Evolutionary conservation across 1,140 invertebrate genomes (phyloP).

Genomic region (fruit fly (Drosophila melanogaster)): Release_6_plus_ISO1_MT NT_033779.5:2857501-2858000

Average conservation of each 20-base stretch:
- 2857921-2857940: not conserved
- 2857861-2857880: too few relatives aligned
- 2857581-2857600: not conserved
- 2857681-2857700: not conserved
- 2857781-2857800: too few relatives aligned
- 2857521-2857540: constrained; percentile 16
- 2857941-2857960: not conserved
- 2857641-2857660: constrained; percentile 1
- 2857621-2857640: not conserved
- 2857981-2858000: not conserved
- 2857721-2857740: constrained; percentile 35
- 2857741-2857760: constrained; percentile 24
- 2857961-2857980: not conserved
- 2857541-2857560: not conserved
- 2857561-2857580: constrained; percentile 42
- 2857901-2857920: not conserved
- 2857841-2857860: too few relatives aligned
- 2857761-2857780: too few relatives aligned
- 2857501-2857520: constrained; percentile 1
- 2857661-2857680: constrained; percentile 10
- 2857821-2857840: too few relatives aligned
- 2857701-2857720: constrained; percentile 28
- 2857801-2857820: too few relatives aligned
- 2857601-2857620: not conserved
- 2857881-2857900: too few relatives aligned